These are phyloP conservation scores for Nerophis lumbriciformis DNA, from an alignment of 2,113 vertebrate genomes.

Conservation along the genomic window DNA sequence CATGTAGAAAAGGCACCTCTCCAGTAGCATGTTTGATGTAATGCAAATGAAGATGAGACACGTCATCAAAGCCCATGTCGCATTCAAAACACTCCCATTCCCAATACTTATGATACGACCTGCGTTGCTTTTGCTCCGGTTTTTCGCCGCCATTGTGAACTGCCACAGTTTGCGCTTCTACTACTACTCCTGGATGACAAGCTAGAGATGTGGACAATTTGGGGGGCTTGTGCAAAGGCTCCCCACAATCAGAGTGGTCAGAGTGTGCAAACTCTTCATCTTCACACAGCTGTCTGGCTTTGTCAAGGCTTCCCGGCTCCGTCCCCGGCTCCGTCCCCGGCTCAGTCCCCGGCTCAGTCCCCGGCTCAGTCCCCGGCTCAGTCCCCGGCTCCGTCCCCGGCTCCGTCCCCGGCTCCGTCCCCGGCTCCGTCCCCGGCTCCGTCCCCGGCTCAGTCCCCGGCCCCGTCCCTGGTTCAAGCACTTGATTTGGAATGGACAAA, in stretches of 20 bases:
- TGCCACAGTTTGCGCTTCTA: background rate
- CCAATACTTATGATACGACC: constrained; percentile 36
- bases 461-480: background rate
- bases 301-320: background rate
- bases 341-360: background rate
- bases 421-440: background rate
- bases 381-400: background rate
- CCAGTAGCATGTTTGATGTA: constrained; percentile 69
- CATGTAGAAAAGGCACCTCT: constrained; percentile 46
- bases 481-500: background rate
- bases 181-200: background rate
- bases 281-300: background rate
- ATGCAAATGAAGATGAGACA: constrained; percentile 59
- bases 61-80: constrained; percentile 53
- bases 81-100: constrained; percentile 68
- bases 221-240: constrained; percentile 11
- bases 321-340: background rate
- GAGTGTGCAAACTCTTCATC: background rate
- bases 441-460: background rate
- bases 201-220: background rate
- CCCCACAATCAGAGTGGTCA: constrained; percentile 32
- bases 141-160: background rate
- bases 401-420: background rate
- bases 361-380: background rate
- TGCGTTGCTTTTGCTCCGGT: background rate